phyloP scores from a whole-genome alignment of 2,888 invertebrate species.

The Troilus luridus region DNA sequence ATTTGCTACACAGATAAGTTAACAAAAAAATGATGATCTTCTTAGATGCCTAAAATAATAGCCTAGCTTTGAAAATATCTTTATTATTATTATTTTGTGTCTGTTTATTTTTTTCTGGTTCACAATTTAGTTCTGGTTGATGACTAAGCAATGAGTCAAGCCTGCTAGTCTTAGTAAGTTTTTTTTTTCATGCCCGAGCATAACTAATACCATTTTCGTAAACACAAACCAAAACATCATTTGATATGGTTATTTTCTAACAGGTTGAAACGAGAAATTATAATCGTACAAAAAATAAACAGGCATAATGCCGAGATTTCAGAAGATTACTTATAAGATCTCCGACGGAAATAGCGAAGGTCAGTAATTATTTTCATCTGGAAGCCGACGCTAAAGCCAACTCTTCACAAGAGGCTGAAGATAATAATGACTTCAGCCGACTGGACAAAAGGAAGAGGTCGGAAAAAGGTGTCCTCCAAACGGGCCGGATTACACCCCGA shows the following conservation, averaged over 20 bases:
- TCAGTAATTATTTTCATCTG: constrained; percentile 34
- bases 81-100: neutral
- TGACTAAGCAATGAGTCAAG: neutral
- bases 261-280: neutral
- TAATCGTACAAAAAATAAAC: neutral
- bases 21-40: too few relatives aligned
- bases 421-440: neutral
- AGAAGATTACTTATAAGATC: constrained; percentile 33
- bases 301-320: neutral
- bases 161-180: neutral
- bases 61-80: neutral
- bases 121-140: neutral
- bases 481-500: constrained; percentile 20
- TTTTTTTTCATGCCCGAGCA: neutral
- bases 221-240: neutral
- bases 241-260: constrained; percentile 13
- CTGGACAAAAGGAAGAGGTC: constrained; percentile 23
- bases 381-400: constrained; percentile 1
- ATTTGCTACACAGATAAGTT: too few relatives aligned
- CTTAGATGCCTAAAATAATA: neutral
- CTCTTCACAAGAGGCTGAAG: neutral
- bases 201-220: neutral
- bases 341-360: neutral
- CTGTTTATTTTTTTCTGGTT: neutral
- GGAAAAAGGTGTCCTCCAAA: constrained; percentile 39